phyloP scores from a whole-genome alignment of 2,113 vertebrate species.

The Corythornis vintsioides region DNA sequence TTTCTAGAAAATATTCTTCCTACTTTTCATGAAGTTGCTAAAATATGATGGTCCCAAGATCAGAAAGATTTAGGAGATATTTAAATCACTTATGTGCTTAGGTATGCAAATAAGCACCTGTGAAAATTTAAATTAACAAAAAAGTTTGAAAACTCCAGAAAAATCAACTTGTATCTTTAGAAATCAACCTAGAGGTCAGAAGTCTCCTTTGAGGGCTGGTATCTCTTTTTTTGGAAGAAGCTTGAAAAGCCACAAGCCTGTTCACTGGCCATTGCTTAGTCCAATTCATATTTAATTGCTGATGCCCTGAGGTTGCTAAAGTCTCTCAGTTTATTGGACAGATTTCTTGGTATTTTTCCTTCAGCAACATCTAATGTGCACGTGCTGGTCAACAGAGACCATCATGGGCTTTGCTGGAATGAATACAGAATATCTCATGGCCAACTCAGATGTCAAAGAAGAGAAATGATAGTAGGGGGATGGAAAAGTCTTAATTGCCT shows the following conservation, averaged over 20 bases:
- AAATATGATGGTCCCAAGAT: not conserved
- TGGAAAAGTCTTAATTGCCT: not conserved
- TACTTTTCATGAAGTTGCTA: not conserved
- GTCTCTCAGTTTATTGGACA: not conserved
- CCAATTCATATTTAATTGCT: not conserved
- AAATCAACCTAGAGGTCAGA: not conserved
- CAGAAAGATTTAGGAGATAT: not conserved
- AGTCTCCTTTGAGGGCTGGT: not conserved
- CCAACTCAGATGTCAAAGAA: not conserved
- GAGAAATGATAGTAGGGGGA: not conserved
- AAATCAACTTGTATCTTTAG: not conserved
- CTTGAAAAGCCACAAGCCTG: not conserved
- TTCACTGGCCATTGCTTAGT: not conserved
- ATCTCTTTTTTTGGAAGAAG: not conserved
- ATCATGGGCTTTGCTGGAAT: not conserved
- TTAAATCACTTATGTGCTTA: not conserved
- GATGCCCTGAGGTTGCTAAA: not conserved
- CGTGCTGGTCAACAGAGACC: not conserved
- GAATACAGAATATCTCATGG: not conserved
- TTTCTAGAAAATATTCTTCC: not conserved
- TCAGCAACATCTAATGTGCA: not conserved
- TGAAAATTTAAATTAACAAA: not conserved
- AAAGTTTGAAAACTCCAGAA: not conserved
- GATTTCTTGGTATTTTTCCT: not conserved
- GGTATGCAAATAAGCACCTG: not conserved